These are phyloP conservation scores for Eupithecia dodoneata DNA, from an alignment of 2,888 invertebrate species.

Conservation along the genomic window DNA sequence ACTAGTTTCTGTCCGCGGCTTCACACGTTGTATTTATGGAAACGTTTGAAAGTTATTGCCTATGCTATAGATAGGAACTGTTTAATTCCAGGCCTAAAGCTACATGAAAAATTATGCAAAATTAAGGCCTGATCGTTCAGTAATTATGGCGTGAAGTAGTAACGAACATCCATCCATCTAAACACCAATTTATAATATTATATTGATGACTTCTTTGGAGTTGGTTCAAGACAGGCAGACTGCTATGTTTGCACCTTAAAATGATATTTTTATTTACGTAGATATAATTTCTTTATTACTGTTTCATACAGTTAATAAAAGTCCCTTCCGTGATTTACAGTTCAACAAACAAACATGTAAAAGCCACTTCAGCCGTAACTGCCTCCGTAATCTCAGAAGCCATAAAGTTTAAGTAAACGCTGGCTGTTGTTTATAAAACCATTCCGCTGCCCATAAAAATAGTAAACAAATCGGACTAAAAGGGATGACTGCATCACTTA, in stretches of 20 bases:
- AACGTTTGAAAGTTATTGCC: no score
- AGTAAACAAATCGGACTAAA: slow-evolving; percentile 62
- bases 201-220: background rate
- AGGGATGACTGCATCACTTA: background rate
- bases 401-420: slow-evolving; percentile 46
- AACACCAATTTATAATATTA: no score
- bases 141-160: no score
- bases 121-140: no score
- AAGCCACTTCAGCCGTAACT: slow-evolving; percentile 41
- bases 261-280: background rate
- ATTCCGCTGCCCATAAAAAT: slow-evolving; percentile 62
- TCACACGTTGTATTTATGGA: no score
- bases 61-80: no score
- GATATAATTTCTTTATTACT: background rate
- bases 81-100: no score
- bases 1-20: background rate
- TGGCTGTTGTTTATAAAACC: slow-evolving; percentile 57
- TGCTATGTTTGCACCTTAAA: background rate
- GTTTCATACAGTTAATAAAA: slow-evolving; percentile 19
- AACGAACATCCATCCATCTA: no score
- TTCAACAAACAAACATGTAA: slow-evolving; percentile 38
- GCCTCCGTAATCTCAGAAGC: slow-evolving; percentile 45
- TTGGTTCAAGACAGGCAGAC: background rate
- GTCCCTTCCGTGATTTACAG: slow-evolving; percentile 28
- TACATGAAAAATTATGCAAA: no score